Evolutionary conservation across 2,113 vertebrate genomes (phyloP).

Genomic region (Labeo rohita): DNA sequence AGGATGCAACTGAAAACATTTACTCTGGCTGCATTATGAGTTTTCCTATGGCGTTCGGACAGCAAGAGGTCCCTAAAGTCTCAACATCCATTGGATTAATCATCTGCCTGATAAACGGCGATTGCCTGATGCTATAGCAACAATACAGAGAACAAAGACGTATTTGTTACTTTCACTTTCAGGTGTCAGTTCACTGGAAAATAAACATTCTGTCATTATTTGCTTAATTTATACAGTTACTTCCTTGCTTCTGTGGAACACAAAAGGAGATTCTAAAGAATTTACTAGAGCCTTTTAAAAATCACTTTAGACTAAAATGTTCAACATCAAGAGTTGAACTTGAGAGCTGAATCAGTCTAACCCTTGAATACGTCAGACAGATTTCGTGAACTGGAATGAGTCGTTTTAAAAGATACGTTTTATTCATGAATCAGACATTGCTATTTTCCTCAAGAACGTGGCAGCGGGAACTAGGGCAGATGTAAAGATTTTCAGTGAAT

Average conservation of each 20-base stretch:
- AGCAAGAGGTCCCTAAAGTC: conserved; percentile 15
- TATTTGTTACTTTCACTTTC: neutral
- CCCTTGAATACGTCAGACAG: neutral
- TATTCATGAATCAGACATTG: neutral
- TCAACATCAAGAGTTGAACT: neutral
- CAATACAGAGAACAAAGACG: neutral
- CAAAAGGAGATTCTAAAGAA: neutral
- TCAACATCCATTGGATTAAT: conserved; percentile 22
- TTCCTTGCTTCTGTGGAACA: neutral
- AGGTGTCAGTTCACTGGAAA: neutral
- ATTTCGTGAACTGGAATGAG: neutral
- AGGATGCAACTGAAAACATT: conserved; percentile 60
- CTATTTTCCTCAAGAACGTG: neutral
- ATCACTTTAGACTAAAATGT: neutral
- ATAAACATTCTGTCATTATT: neutral
- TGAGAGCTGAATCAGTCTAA: neutral
- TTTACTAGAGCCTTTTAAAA: neutral
- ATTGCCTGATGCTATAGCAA: neutral
- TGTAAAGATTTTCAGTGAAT: conserved; percentile 5
- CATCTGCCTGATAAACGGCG: conserved; percentile 24
- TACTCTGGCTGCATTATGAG: conserved; percentile 57
- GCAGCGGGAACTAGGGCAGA: neutral
- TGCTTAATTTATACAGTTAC: neutral
- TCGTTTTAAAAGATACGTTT: neutral
- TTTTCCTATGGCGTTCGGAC: conserved; percentile 55